Conservation (phyloP, 1,140 invertebrate genomes). For the Elymnias hypermnestra region DNA sequence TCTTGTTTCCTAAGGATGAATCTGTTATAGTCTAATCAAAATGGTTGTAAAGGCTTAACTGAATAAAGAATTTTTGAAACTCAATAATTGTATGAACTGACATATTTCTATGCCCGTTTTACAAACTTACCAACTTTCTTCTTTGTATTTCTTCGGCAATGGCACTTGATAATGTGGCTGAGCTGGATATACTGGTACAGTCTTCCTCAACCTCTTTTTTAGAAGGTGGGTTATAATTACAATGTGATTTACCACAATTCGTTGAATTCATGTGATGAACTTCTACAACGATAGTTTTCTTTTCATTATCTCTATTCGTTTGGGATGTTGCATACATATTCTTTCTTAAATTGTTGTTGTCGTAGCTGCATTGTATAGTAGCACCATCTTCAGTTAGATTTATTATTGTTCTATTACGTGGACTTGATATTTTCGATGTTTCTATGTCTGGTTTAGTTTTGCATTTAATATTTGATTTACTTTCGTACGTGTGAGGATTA, state of each 20-base stretch:
- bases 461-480: conserved; percentile 44
- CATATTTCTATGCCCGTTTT: not conserved
- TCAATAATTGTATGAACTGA: too few relatives aligned
- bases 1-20: too few relatives aligned
- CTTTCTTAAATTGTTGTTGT: conserved; percentile 58
- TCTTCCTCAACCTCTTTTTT: conserved; percentile 47
- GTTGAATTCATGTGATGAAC: conserved; percentile 70
- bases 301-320: conserved; percentile 65
- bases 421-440: conserved; percentile 42
- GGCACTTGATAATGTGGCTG: conserved; percentile 72
- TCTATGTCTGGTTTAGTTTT: conserved; percentile 51
- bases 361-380: conserved; percentile 79
- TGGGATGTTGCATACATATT: conserved; percentile 38
- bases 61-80: too few relatives aligned
- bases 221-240: conserved; percentile 43
- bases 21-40: too few relatives aligned
- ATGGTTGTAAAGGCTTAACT: too few relatives aligned
- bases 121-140: conserved; percentile 56
- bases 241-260: conserved; percentile 40
- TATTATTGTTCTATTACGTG: conserved; percentile 80
- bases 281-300: conserved; percentile 79
- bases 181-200: conserved; percentile 52
- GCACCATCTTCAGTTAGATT: conserved; percentile 82
- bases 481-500: conserved; percentile 70
- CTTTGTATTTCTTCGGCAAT: conserved; percentile 77